Evolutionary conservation across 2,797 vertebrate species (phyloP), one percentile per base, ranked within the genome.

Genomic region (Pipistrellus pipistrellus): DNA sequence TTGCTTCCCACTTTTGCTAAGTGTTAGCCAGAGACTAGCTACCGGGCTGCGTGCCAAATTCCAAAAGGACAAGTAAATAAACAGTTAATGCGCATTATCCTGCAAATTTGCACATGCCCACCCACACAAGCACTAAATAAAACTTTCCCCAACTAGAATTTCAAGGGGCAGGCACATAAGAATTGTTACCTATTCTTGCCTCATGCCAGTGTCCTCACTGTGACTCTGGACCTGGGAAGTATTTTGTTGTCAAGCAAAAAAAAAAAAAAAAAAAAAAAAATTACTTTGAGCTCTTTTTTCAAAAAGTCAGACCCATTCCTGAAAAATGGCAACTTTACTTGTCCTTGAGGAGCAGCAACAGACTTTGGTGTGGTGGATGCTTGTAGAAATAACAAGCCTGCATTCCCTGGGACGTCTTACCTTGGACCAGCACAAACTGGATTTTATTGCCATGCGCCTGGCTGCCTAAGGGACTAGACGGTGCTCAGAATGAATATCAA

Each of bases 1-100:
- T 88, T 88, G 69, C 38, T 93, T 90, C 87, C 78, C 1, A 73
- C 71, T 93, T 94, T 91, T 75, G n/a, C 77, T 94, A 86, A 94
- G 68, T 75, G n/a, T 92, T 92, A 85, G 85, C 69, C 71, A 78
- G 69, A 72, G 90, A 89, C 83, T 77, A 15, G 77, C 73, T 75
- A 53, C 73, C 46, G 95, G 94, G 75, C 91, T 69, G 10, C 51
- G 46, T 0, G 88, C 96, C 96, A 96, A 77, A 95, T 97, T 96
- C 95, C 94, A 94, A 82, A 91, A 93, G 66, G 90, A 94, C 85
- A 95, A 95, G 91, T 90, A 97, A 97, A 97, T 97, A 97, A 95
- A 94, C 87, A 97, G 96, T 97, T 96, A 97, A 93, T 91, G 75
- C 17, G 66, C 95, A 75, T 90, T 95, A 71, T 83, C 90, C 88